A percentile compares a stretch with the other conserved stretches of the same genome.
These are phyloP conservation scores for Lytechinus pictus DNA, from an alignment of 35 echinoderm and acorn worm genomes.

Conservation along the genomic window DNA sequence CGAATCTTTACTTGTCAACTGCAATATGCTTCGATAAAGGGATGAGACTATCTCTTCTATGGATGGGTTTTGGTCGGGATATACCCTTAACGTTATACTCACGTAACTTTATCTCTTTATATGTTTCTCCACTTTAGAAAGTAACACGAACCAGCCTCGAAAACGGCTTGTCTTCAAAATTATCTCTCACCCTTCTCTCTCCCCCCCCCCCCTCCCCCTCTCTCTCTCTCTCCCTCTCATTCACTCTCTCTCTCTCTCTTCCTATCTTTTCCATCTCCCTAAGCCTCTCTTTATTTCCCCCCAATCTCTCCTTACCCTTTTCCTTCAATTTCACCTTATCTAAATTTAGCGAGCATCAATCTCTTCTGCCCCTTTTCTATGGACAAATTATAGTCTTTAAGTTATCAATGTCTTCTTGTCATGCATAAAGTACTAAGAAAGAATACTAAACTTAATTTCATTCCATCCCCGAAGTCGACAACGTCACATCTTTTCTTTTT, in stretches of 20 bases:
- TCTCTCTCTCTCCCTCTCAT: neutral
- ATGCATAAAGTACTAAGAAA: neutral
- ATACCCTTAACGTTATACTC: neutral
- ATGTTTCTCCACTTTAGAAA: neutral
- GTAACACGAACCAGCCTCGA: slow-evolving; percentile 7
- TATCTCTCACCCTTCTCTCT: neutral
- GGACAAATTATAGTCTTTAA: neutral
- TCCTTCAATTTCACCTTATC: no score
- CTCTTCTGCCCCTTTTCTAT: neutral
- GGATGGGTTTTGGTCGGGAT: neutral
- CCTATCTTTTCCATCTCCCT: no score
- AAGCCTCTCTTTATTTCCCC: no score
- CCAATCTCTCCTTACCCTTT: no score
- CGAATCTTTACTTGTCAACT: neutral
- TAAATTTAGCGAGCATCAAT: no score
- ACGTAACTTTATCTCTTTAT: neutral
- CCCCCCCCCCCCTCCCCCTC: neutral
- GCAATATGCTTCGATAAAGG: neutral
- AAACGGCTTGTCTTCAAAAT: neutral
- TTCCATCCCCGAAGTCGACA: neutral
- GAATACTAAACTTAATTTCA: neutral
- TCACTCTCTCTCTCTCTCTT: neutral
- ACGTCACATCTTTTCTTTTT: neutral
- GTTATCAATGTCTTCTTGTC: neutral
- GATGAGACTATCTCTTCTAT: neutral